A percentile compares a stretch with the other conserved stretches of the same genome.
phyloP scores from a whole-genome alignment of 2,113 vertebrate species.

The Panurus biarmicus region DNA sequence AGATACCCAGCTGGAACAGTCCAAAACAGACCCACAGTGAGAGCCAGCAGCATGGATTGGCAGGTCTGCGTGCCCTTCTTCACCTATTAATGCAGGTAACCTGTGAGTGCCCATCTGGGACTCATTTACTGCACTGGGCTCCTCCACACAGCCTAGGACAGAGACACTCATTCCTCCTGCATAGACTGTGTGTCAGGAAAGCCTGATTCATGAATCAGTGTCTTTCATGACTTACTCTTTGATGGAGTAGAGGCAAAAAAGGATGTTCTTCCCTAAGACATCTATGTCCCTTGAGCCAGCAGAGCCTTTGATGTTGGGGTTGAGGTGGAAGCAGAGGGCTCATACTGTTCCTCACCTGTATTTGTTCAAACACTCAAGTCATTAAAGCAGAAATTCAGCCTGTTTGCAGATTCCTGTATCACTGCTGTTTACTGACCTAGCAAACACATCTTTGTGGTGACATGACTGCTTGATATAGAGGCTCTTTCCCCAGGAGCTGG shows the following conservation, averaged over 20 bases:
- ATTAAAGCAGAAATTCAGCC: not conserved
- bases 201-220: not conserved
- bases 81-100: not conserved
- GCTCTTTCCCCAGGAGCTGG: not conserved
- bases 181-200: not conserved
- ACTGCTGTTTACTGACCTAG: not conserved
- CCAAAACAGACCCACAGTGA: not conserved
- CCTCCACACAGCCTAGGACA: not conserved
- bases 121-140: not conserved
- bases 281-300: not conserved
- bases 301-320: not conserved
- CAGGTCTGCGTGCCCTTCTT: accelerated
- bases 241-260: not conserved
- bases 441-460: not conserved
- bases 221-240: not conserved
- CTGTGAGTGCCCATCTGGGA: not conserved
- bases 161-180: not conserved
- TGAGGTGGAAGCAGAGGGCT: not conserved
- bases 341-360: not conserved
- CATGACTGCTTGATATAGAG: not conserved
- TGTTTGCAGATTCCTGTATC: not conserved
- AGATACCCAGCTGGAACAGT: not conserved
- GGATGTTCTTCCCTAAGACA: not conserved
- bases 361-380: not conserved
- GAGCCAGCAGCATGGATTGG: not conserved